phyloP scores from a whole-genome alignment of 2,113 vertebrate species.

The Megalops atlanticus region DNA sequence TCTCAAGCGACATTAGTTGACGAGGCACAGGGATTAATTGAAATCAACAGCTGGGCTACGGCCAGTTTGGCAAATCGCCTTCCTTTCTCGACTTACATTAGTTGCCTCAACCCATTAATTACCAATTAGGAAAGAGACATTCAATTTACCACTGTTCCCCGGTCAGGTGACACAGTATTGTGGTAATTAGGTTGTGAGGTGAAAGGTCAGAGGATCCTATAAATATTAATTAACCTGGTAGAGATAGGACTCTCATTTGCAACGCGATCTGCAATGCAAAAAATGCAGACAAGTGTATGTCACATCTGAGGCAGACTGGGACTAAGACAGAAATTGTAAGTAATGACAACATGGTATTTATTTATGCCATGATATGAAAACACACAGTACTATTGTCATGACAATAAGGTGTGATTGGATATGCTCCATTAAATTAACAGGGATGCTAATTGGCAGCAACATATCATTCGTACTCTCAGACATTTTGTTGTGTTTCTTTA shows the following conservation, averaged over 20 bases:
- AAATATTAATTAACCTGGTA: constrained; percentile 17
- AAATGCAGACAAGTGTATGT: too few species aligned
- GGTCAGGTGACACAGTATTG: not conserved
- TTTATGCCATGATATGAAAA: too few species aligned
- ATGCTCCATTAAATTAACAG: too few species aligned
- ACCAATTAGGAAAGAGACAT: constrained; percentile 3
- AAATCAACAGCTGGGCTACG: not conserved
- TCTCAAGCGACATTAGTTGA: not conserved
- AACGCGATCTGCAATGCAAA: too few species aligned
- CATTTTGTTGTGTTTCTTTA: not conserved
- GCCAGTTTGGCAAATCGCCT: not conserved
- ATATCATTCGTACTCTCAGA: too few species aligned
- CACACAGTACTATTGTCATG: not conserved
- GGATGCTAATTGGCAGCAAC: too few species aligned
- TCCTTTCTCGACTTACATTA: not conserved
- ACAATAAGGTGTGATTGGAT: too few species aligned
- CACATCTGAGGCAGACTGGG: not conserved
- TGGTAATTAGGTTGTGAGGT: not conserved
- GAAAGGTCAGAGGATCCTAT: not conserved
- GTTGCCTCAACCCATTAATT: not conserved
- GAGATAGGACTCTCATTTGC: too few species aligned
- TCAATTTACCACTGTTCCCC: not conserved
- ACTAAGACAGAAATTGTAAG: not conserved
- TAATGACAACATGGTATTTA: not conserved
- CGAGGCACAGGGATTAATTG: not conserved